Evolutionary conservation across 1,140 invertebrate genomes (phyloP).

Genomic region (Cyphomyrmex costatus): DNA sequence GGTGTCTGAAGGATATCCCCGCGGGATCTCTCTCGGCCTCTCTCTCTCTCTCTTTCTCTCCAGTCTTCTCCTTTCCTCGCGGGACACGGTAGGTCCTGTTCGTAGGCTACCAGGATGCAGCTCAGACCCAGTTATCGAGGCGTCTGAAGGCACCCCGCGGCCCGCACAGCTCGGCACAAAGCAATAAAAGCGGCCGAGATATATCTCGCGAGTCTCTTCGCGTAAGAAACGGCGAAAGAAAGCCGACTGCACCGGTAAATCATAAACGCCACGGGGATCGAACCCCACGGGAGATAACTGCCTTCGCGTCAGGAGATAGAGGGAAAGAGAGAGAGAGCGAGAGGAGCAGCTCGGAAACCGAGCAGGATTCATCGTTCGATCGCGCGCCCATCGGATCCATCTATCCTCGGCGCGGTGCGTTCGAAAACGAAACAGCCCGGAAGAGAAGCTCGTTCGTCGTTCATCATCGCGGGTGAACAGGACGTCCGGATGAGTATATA

Average conservation of each 20-base stretch:
- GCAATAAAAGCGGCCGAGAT: slow-evolving; percentile 60
- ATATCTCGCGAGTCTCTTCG: slow-evolving; percentile 34
- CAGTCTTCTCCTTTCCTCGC: slow-evolving; percentile 16
- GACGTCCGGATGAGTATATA: slow-evolving; percentile 55
- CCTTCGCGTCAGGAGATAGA: slow-evolving; percentile 62
- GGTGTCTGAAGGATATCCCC: slow-evolving; percentile 62
- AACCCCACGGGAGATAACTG: slow-evolving; percentile 71
- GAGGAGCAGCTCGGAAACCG: slow-evolving; percentile 29
- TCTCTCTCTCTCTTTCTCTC: slow-evolving; percentile 35
- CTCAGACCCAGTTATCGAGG: slow-evolving; percentile 52
- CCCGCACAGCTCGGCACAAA: slow-evolving; percentile 23
- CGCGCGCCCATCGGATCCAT: slow-evolving; percentile 35
- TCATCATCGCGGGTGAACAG: slow-evolving; percentile 33
- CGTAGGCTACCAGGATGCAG: slow-evolving; percentile 65
- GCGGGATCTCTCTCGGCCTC: slow-evolving; percentile 32
- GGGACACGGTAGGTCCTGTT: slow-evolving; percentile 58
- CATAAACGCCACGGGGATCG: slow-evolving; percentile 76
- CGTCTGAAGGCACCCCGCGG: slow-evolving; percentile 53
- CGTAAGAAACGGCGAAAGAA: slow-evolving; percentile 65
- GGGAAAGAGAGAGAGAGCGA: slow-evolving; percentile 5
- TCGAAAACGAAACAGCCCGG: slow-evolving; percentile 53
- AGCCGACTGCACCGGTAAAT: slow-evolving; percentile 72
- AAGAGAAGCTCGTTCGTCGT: slow-evolving; percentile 33
- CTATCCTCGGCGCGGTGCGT: slow-evolving; percentile 25
- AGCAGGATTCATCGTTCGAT: slow-evolving; percentile 63